Evolutionary conservation across 1,140 invertebrate species (phyloP).

Genomic region (Nasonia giraulti): DNA sequence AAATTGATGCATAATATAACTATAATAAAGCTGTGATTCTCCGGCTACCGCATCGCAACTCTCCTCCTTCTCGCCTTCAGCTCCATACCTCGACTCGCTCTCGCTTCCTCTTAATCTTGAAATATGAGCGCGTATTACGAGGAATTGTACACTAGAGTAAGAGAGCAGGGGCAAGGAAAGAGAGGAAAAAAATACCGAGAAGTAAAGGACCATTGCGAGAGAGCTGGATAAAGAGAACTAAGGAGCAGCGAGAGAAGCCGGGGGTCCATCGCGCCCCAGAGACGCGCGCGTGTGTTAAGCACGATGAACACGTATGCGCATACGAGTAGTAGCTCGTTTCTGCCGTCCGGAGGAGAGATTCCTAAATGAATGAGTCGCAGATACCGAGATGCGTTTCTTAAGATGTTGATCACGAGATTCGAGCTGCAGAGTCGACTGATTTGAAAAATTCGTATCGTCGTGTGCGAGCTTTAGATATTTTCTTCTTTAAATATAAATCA

Average conservation of each 20-base stretch:
- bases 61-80: conserved; percentile 35
- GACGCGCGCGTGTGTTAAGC: conserved; percentile 60
- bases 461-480: neutral
- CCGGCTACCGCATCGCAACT: neutral
- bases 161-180: conserved; percentile 20
- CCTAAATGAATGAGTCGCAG: neutral
- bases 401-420: too few relatives aligned
- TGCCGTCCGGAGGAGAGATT: conserved; percentile 8
- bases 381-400: neutral
- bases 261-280: conserved; percentile 57
- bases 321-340: conserved; percentile 11
- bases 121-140: conserved; percentile 72
- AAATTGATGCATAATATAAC: conserved; percentile 1
- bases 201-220: neutral
- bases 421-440: neutral
- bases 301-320: conserved; percentile 59
- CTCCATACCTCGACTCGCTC: conserved; percentile 40
- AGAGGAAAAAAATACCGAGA: conserved; percentile 7
- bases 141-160: conserved; percentile 63
- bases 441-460: neutral
- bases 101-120: conserved; percentile 69
- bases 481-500: conserved; percentile 4
- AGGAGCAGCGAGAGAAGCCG: conserved; percentile 34
- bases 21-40: conserved; percentile 29
- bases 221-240: conserved; percentile 59